These are phyloP conservation scores for Eubasilissa splendida DNA, from an alignment of 2,888 invertebrate genomes.

Conservation along the genomic window DNA sequence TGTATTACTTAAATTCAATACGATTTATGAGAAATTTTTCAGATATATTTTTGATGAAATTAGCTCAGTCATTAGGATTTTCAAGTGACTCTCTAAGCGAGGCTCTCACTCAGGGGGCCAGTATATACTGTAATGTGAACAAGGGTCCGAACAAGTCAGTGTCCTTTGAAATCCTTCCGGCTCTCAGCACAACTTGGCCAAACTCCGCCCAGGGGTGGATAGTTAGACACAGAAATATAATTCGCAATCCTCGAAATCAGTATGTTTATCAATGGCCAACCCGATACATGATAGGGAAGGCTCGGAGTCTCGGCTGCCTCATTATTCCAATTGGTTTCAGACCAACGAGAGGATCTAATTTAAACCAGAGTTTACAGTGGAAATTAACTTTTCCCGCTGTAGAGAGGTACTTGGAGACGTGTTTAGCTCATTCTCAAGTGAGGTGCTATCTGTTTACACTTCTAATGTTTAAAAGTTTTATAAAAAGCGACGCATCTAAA, in stretches of 20 bases:
- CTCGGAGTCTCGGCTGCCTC: constrained; percentile 78
- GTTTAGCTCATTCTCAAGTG: constrained; percentile 80
- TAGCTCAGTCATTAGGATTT: constrained; percentile 76
- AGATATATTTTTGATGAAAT: constrained; percentile 74
- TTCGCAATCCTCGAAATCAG: constrained; percentile 73
- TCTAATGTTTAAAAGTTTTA: constrained; percentile 80
- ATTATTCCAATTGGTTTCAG: constrained; percentile 81
- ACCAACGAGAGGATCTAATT: constrained; percentile 75
- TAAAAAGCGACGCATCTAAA: constrained; percentile 77
- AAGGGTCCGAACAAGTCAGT: constrained; percentile 66
- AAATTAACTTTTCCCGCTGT: constrained; percentile 84
- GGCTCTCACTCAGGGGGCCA: constrained; percentile 77
- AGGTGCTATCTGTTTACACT: constrained; percentile 80
- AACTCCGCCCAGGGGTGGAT: constrained; percentile 80
- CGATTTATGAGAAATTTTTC: constrained; percentile 81
- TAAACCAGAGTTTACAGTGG: constrained; percentile 82
- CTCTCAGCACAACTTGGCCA: constrained; percentile 82
- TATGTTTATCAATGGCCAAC: constrained; percentile 81
- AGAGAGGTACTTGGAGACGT: constrained; percentile 82
- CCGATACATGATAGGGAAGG: constrained; percentile 76
- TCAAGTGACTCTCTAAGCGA: constrained; percentile 70
- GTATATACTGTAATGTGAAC: constrained; percentile 75
- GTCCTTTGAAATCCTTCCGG: constrained; percentile 80
- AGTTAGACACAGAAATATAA: constrained; percentile 73
- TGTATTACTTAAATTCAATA: constrained; percentile 76